These are phyloP conservation scores for Parnassius smintheus DNA, from an alignment of 2,888 invertebrate genomes.

Conservation along the genomic window DNA sequence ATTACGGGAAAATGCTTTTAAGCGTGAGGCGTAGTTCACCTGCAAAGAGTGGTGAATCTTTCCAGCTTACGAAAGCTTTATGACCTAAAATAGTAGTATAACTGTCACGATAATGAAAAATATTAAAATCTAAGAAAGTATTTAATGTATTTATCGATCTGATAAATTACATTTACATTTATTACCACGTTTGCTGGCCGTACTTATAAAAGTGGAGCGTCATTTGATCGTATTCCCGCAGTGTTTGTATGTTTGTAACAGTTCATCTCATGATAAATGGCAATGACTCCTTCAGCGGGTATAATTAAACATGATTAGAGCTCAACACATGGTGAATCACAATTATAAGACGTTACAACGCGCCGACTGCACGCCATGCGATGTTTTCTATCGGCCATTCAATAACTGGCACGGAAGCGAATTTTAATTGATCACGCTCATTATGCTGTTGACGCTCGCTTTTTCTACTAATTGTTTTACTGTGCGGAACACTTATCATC, in stretches of 20 bases:
- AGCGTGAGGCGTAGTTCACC: no score
- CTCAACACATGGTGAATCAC: slow-evolving; percentile 74
- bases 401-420: slow-evolving; percentile 68
- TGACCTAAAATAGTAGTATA: no score
- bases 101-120: not conserved
- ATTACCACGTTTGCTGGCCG: slow-evolving; percentile 21
- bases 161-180: not conserved
- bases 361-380: slow-evolving; percentile 66
- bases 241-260: slow-evolving; percentile 70
- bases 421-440: slow-evolving; percentile 52
- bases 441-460: slow-evolving; percentile 46
- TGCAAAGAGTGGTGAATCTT: no score
- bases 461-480: slow-evolving; percentile 34
- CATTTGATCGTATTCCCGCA: slow-evolving; percentile 60
- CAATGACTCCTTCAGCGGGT: slow-evolving; percentile 72
- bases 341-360: slow-evolving; percentile 74
- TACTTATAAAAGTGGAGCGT: slow-evolving; percentile 36
- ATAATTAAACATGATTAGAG: slow-evolving; percentile 79
- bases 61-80: no score
- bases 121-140: slow-evolving; percentile 23
- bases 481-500: slow-evolving; percentile 9
- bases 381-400: slow-evolving; percentile 65
- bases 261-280: slow-evolving; percentile 78
- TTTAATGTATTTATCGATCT: slow-evolving; percentile 7
- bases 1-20: no score